Conservation (phyloP, 1,140 invertebrate genomes). For the Magallana gigas region DNA sequence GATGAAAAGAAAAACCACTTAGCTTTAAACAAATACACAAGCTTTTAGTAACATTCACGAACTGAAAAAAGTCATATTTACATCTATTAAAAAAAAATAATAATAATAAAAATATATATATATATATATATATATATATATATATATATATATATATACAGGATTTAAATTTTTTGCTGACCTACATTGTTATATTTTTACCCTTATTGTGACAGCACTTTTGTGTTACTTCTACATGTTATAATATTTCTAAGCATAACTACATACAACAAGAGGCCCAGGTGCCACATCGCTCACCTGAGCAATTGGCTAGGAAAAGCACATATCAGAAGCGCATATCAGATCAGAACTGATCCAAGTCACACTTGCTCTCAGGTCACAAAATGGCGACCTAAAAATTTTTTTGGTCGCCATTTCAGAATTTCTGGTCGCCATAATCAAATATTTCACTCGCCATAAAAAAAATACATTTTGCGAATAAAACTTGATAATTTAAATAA, state of each 20-base stretch:
- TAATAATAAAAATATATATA: background rate
- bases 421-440: too few relatives aligned
- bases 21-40: constrained; percentile 12
- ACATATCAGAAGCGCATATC: constrained; percentile 15
- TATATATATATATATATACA: background rate
- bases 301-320: background rate
- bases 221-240: constrained; percentile 16
- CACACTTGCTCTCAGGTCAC: too few relatives aligned
- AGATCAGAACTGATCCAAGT: background rate
- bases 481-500: too few relatives aligned
- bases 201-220: constrained; percentile 14
- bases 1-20: constrained; percentile 16
- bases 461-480: too few relatives aligned
- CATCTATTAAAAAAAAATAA: constrained; percentile 6
- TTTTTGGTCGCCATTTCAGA: too few relatives aligned
- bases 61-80: background rate
- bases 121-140: background rate
- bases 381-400: too few relatives aligned
- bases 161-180: constrained; percentile 10
- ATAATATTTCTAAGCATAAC: constrained; percentile 11
- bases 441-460: too few relatives aligned
- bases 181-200: constrained; percentile 11
- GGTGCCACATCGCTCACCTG: too few relatives aligned
- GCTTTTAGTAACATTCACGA: constrained; percentile 5
- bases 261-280: background rate